A percentile compares a stretch with the other conserved stretches of the same genome.
Evolutionary conservation across 2,888 invertebrate genomes (phyloP).

Genomic region (Pristionchus fissidentatus): DNA sequence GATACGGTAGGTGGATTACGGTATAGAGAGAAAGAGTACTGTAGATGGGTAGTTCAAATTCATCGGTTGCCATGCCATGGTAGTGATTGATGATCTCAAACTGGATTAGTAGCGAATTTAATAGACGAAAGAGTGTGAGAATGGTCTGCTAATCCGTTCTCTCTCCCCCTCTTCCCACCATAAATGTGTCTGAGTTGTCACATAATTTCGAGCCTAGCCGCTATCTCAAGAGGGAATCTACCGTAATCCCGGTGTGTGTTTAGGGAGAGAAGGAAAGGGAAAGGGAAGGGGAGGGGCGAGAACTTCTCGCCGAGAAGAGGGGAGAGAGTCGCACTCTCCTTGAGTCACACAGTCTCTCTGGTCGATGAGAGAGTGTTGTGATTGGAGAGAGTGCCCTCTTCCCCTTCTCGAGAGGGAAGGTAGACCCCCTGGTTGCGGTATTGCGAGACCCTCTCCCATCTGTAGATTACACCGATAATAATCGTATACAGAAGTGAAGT

Average conservation of each 20-base stretch:
- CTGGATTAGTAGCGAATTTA: too few species aligned
- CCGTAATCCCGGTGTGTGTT: too few species aligned
- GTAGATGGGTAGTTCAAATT: background rate
- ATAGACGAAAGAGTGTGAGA: conserved; percentile 9
- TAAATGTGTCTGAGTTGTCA: too few species aligned
- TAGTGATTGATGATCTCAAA: too few species aligned
- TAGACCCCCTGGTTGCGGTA: too few species aligned
- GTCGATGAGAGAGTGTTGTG: background rate
- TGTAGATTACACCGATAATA: conserved; percentile 22
- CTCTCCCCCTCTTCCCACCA: too few species aligned
- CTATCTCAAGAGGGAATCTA: too few species aligned
- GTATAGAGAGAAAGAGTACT: background rate
- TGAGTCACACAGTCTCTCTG: background rate
- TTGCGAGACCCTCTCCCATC: background rate
- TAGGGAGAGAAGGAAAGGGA: background rate
- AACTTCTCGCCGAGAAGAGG: background rate
- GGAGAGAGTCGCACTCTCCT: background rate
- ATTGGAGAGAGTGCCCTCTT: background rate
- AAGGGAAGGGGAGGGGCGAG: background rate
- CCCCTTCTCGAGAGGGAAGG: conserved; percentile 1
- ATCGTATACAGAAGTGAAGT: background rate
- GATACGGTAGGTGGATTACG: conserved; percentile 18
- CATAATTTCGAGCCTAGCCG: too few species aligned
- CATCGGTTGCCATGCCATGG: too few species aligned
- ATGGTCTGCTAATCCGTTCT: conserved; percentile 35